Percentiles rank a stretch among this genome's conserved stretches.
Evolutionary conservation across 2,888 invertebrate species (phyloP).

Genomic region (Iselma pallidipennis): DNA sequence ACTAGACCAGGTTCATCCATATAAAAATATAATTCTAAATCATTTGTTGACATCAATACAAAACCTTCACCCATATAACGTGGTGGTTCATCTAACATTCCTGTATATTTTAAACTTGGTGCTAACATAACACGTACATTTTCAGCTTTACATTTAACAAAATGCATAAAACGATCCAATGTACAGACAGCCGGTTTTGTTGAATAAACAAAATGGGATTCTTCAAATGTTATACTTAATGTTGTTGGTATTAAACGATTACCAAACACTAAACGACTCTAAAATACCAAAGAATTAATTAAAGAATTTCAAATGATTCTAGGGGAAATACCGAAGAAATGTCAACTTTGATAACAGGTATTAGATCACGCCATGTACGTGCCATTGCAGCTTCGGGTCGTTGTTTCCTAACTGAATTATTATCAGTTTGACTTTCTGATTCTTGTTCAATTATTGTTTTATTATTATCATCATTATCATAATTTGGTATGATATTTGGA

Average conservation of each 20-base stretch:
- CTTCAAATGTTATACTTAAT: conserved; percentile 88
- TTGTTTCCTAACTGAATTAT: conserved; percentile 50
- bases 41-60: conserved; percentile 93
- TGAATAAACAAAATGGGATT: conserved; percentile 92
- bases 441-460: too few species aligned
- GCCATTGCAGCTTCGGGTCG: conserved; percentile 83
- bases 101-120: conserved; percentile 94
- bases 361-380: conserved; percentile 91
- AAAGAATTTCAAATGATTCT: background rate
- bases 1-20: conserved; percentile 94
- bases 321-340: conserved; percentile 72
- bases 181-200: conserved; percentile 94
- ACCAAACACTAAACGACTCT: conserved; percentile 92
- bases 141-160: conserved; percentile 91
- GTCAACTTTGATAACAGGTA: conserved; percentile 95
- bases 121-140: conserved; percentile 94
- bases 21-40: conserved; percentile 93
- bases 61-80: conserved; percentile 98
- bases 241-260: conserved; percentile 94
- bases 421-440: conserved; percentile 32
- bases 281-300: conserved; percentile 30
- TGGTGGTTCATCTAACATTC: conserved; percentile 92
- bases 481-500: conserved; percentile 71
- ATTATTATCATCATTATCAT: conserved; percentile 40
- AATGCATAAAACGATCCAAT: conserved; percentile 94